Conservation (phyloP, 2,797 vertebrate species). For the Cossypha heuglini region DNA sequence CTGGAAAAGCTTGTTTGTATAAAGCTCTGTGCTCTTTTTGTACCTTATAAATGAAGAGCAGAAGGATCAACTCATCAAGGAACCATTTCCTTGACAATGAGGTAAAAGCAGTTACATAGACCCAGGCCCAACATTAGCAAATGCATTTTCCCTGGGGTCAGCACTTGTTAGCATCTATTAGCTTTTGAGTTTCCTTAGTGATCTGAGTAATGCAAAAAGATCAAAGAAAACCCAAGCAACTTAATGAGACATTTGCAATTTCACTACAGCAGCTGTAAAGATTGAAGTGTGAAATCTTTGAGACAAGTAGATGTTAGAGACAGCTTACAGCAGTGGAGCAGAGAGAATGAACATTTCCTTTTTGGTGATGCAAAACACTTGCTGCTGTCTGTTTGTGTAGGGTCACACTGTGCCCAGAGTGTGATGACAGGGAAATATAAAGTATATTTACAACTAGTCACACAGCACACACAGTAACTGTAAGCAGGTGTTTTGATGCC, state of each 20-base stretch:
- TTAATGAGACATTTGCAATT: conserved; percentile 48
- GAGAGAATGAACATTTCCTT: background rate
- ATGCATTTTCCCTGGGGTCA: background rate
- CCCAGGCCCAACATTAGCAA: background rate
- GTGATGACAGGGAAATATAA: background rate
- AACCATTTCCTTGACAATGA: background rate
- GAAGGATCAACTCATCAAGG: background rate
- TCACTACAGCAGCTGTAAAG: background rate
- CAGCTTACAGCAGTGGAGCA: background rate
- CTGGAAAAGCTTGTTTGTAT: background rate
- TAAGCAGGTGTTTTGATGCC: background rate
- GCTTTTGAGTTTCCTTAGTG: conserved; percentile 4
- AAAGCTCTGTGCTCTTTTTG: background rate
- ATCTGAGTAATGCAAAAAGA: conserved; percentile 16
- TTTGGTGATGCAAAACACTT: background rate
- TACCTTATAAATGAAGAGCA: background rate
- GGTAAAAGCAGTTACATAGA: background rate
- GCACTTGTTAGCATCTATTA: conserved; percentile 16
- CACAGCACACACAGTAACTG: background rate
- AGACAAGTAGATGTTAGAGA: background rate
- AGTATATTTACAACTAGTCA: background rate
- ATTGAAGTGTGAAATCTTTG: conserved; percentile 9
- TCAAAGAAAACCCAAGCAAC: conserved; percentile 19
- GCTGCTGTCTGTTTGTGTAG: background rate
- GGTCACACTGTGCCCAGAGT: background rate